Evolutionary conservation across 2,797 vertebrate genomes (phyloP).

Genomic region (Neopelma chrysocephalum): DNA sequence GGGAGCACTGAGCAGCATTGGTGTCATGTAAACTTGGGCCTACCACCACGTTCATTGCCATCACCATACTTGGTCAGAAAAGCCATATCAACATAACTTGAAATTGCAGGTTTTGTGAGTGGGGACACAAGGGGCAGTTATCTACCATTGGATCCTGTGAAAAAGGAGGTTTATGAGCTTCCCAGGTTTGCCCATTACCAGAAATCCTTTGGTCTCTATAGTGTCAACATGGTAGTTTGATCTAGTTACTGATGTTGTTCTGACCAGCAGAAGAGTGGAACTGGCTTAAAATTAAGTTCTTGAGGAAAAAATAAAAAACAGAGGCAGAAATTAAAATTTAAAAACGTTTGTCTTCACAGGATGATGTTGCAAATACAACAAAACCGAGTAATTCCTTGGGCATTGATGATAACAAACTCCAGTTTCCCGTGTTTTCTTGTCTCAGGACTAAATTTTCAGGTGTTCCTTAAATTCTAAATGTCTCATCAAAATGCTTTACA

Average conservation of each 20-base stretch:
- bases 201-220: neutral
- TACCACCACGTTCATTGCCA: neutral
- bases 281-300: neutral
- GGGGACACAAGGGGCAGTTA: neutral
- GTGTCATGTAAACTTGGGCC: neutral
- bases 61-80: neutral
- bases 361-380: neutral
- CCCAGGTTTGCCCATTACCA: neutral
- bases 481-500: neutral
- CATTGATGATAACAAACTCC: neutral
- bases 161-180: neutral
- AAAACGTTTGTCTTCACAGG: neutral
- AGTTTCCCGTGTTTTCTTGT: neutral
- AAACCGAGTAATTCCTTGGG: neutral
- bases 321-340: neutral
- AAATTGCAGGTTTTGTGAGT: neutral
- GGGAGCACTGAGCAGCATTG: neutral
- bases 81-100: neutral
- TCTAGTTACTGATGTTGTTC: neutral
- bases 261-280: neutral
- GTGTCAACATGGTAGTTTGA: neutral
- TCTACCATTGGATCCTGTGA: neutral
- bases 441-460: neutral
- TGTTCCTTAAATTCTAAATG: neutral
- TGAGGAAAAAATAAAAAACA: neutral